These are phyloP conservation scores for Cotesia typhae DNA, from an alignment of 1,140 invertebrate genomes.

Conservation along the genomic window DNA sequence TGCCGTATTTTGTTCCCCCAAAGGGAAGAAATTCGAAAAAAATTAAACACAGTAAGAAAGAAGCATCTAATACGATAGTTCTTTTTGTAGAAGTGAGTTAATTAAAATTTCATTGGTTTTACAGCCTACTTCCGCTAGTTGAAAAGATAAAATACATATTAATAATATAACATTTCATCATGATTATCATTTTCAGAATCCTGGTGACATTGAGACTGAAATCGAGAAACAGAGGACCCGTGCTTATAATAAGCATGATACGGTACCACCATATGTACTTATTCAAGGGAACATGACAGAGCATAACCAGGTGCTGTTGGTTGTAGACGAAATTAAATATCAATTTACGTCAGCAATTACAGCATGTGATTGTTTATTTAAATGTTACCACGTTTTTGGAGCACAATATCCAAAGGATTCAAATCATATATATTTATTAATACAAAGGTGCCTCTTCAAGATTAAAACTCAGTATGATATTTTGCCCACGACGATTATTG, in stretches of 20 bases:
- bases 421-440: background rate
- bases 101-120: too few relatives aligned
- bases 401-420: slow-evolving; percentile 1
- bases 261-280: background rate
- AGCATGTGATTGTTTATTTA: background rate
- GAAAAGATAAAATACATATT: background rate
- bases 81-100: slow-evolving; percentile 1
- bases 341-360: background rate
- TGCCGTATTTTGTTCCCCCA: too few relatives aligned
- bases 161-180: background rate
- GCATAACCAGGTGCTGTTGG: slow-evolving; percentile 8
- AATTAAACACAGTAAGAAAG: too few relatives aligned
- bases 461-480: background rate
- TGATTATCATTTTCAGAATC: background rate
- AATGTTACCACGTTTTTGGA: background rate
- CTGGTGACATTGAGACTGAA: background rate
- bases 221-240: background rate
- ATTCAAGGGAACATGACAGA: background rate
- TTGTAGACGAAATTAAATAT: background rate
- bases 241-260: background rate
- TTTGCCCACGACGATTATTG: background rate
- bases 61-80: background rate
- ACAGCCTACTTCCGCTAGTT: too few relatives aligned
- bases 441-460: background rate
- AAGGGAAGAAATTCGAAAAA: too few relatives aligned